These are phyloP conservation scores for Halocaridina rubra DNA, from an alignment of 2,888 invertebrate species.

Conservation along the genomic window DNA sequence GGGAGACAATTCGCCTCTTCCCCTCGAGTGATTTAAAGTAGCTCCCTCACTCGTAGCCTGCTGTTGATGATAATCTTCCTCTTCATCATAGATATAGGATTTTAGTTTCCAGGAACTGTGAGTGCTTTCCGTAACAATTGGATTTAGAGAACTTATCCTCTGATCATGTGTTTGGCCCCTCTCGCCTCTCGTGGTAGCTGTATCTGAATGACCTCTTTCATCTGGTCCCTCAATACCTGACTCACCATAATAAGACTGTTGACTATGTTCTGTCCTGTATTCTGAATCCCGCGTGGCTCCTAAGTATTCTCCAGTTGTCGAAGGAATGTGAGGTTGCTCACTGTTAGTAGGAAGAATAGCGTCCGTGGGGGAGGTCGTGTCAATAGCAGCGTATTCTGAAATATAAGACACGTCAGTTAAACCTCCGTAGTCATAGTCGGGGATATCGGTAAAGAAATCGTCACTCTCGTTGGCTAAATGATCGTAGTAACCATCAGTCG, in stretches of 20 bases:
- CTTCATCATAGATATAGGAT: too few relatives aligned
- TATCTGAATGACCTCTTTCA: not conserved
- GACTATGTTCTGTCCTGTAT: not conserved
- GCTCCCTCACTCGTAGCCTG: too few relatives aligned
- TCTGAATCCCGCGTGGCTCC: too few relatives aligned
- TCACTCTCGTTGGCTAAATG: not conserved
- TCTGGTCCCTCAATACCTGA: not conserved
- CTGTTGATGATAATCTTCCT: not conserved
- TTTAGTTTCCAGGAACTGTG: too few relatives aligned
- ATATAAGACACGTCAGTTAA: slow-evolving; percentile 1
- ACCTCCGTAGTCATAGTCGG: slow-evolving; percentile 22
- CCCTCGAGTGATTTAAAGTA: not conserved
- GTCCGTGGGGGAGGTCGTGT: not conserved
- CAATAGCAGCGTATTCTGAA: slow-evolving; percentile 23
- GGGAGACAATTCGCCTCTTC: not conserved
- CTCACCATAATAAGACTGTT: not conserved
- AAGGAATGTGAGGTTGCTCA: too few relatives aligned
- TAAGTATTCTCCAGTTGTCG: too few relatives aligned
- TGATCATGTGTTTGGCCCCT: not conserved
- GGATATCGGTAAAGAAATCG: slow-evolving; percentile 3
- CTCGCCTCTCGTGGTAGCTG: not conserved
- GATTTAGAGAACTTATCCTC: not conserved
- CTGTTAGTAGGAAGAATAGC: too few relatives aligned
- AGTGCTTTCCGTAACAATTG: not conserved
- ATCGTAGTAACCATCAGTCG: slow-evolving; percentile 28